Evolutionary conservation across 2,113 vertebrate species (phyloP).

Genomic region (Sprattus sprattus): DNA sequence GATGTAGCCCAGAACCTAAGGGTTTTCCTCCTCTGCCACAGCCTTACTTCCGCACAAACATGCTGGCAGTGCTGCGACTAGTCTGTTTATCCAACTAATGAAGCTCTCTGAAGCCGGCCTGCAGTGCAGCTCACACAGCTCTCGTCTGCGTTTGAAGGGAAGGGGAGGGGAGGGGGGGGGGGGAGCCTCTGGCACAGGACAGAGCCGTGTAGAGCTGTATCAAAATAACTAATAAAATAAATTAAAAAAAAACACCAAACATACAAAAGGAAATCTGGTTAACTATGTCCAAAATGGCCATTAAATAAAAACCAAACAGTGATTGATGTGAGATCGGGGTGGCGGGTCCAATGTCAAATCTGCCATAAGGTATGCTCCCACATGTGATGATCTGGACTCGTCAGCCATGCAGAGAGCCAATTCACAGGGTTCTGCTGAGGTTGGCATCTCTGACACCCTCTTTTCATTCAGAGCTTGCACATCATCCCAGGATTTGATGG

Average conservation of each 20-base stretch:
- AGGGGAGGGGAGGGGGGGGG: too few relatives aligned
- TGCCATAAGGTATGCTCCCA: too few relatives aligned
- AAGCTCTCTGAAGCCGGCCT: constrained; percentile 1
- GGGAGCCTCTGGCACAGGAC: not conserved
- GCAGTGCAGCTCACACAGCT: not conserved
- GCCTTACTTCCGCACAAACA: not conserved
- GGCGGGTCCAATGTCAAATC: too few relatives aligned
- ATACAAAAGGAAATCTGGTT: too few relatives aligned
- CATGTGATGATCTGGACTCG: not conserved
- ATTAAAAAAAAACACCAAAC: too few relatives aligned
- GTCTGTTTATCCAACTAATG: constrained; percentile 3
- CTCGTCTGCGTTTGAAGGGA: not conserved
- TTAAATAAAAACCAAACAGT: not conserved
- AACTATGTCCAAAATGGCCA: too few relatives aligned
- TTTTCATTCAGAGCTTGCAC: not conserved
- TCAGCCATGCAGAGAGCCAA: not conserved
- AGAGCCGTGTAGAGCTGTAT: not conserved
- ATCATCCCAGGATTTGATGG: constrained; percentile 5
- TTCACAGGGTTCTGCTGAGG: not conserved
- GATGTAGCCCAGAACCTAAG: constrained; percentile 14
- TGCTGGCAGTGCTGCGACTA: not conserved
- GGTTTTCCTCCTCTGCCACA: constrained; percentile 14
- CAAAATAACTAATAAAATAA: not conserved
- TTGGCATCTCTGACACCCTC: not conserved
- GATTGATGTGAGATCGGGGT: not conserved